Evolutionary conservation across 2,797 vertebrate genomes (phyloP).

Genomic region (Synaphobranchus kaupii): DNA sequence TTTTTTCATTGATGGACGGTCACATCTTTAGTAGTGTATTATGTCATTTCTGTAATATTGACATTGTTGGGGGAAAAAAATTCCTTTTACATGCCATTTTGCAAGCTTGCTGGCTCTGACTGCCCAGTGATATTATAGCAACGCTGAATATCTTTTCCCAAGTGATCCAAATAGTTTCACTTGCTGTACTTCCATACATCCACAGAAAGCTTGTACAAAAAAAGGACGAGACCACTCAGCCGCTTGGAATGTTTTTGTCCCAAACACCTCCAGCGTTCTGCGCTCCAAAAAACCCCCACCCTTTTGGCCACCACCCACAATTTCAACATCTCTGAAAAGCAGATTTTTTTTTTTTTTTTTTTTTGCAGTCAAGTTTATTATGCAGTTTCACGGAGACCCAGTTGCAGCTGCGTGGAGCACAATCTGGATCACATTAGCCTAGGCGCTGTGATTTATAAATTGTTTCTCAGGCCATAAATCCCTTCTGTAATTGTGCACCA

Average conservation of each 20-base stretch:
- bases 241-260: constrained; percentile 58
- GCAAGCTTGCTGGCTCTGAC: not conserved
- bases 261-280: constrained; percentile 63
- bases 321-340: constrained; percentile 65
- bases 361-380: constrained; percentile 76
- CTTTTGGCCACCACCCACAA: constrained; percentile 61
- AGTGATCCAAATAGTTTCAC: not conserved
- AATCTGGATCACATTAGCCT: constrained; percentile 81
- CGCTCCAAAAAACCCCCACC: constrained; percentile 40
- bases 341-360: constrained; percentile 38
- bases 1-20: not conserved
- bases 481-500: constrained; percentile 87
- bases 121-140: not conserved
- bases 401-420: constrained; percentile 76
- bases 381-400: constrained; percentile 76
- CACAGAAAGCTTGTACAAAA: constrained; percentile 43
- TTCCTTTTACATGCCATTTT: not conserved
- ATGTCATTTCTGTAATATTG: not conserved
- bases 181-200: not conserved
- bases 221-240: not conserved
- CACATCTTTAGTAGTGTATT: not conserved
- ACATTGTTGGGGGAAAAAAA: not conserved
- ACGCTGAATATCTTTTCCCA: not conserved
- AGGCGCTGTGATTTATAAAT: constrained; percentile 87
- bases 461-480: constrained; percentile 90